phyloP scores from a whole-genome alignment of 2,888 invertebrate genomes.

The Ormyrus rosae region DNA sequence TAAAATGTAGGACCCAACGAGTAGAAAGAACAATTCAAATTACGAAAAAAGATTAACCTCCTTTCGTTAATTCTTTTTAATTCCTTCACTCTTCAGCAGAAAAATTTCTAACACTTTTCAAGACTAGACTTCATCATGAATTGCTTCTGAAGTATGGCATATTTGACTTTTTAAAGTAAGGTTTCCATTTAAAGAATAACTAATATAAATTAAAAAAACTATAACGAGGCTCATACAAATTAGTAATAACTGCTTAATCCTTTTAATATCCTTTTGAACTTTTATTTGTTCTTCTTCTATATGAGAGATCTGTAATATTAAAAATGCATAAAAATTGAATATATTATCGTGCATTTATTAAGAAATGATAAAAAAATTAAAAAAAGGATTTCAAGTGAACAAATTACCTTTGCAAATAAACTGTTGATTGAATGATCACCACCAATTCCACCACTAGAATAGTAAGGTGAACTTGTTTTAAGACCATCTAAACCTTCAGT shows the following conservation, averaged over 20 bases:
- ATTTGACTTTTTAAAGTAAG: constrained; percentile 1
- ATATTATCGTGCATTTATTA: not conserved
- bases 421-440: constrained; percentile 67
- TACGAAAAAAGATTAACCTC: constrained; percentile 6
- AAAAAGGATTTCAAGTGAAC: not conserved
- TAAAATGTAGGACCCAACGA: constrained; percentile 11
- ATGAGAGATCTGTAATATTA: constrained; percentile 71
- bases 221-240: constrained; percentile 23
- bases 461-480: constrained; percentile 60
- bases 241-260: constrained; percentile 41
- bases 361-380: too few species aligned
- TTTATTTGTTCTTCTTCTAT: constrained; percentile 75
- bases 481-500: constrained; percentile 64
- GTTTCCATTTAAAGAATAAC: constrained; percentile 25
- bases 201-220: constrained; percentile 38
- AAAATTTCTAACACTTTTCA: constrained; percentile 26
- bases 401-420: constrained; percentile 67
- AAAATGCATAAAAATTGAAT: constrained; percentile 31
- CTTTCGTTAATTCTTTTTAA: constrained; percentile 13
- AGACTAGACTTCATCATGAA: constrained; percentile 56
- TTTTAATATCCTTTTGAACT: constrained; percentile 76
- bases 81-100: constrained; percentile 22
- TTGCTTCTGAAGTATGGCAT: not conserved
- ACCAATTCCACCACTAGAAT: constrained; percentile 61
- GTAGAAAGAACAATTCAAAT: constrained; percentile 19